These are phyloP conservation scores for Vesta saturnalis DNA, from an alignment of 2,888 invertebrate genomes.

Conservation along the genomic window DNA sequence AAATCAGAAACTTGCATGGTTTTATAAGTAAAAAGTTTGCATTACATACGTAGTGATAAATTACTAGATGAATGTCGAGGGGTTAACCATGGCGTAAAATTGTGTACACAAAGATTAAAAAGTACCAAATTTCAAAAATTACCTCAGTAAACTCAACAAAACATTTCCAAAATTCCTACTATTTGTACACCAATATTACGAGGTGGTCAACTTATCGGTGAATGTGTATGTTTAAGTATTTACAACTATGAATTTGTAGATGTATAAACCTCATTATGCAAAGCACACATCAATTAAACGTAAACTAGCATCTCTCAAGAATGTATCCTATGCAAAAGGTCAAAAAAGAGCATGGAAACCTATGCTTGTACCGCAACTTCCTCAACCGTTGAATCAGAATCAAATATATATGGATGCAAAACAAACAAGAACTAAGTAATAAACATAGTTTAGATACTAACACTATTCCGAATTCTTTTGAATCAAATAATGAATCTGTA, in stretches of 20 bases:
- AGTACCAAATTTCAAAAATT: not conserved
- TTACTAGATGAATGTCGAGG: not conserved
- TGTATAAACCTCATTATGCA: not conserved
- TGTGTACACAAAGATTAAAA: not conserved
- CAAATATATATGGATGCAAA: not conserved
- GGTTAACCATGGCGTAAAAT: not conserved
- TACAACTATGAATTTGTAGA: not conserved
- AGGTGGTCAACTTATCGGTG: not conserved
- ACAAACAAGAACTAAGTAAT: not conserved
- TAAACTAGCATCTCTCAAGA: not conserved
- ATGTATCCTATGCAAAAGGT: not conserved
- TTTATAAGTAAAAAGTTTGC: not conserved
- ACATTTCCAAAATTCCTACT: not conserved
- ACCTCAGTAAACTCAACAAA: not conserved
- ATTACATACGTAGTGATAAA: not conserved
- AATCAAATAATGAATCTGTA: not conserved
- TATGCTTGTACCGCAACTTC: not conserved
- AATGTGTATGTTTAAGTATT: not conserved
- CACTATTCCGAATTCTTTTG: not conserved
- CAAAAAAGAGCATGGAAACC: not conserved
- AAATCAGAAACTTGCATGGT: not conserved
- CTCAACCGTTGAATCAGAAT: not conserved
- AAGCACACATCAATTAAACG: not conserved
- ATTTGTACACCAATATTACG: not conserved
- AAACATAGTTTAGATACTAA: not conserved